Evolutionary conservation across 2,888 invertebrate species (phyloP).

Genomic region (Argyresthia goedartella): DNA sequence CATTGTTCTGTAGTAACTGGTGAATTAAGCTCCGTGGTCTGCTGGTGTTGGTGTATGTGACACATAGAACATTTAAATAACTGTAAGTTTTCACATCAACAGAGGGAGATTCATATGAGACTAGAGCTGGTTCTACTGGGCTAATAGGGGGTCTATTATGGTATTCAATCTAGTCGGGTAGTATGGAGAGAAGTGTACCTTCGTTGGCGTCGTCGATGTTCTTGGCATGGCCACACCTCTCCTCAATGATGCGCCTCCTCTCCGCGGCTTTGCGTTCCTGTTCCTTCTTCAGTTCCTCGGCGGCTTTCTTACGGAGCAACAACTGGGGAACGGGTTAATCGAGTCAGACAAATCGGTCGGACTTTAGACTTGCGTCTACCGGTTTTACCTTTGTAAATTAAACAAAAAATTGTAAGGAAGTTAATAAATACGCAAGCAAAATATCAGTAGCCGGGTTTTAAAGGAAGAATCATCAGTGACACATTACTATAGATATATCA

Average conservation of each 20-base stretch:
- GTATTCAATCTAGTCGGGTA: not conserved
- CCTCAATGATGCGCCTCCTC: slow-evolving; percentile 96
- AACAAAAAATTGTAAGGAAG: too few species aligned
- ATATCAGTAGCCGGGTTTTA: too few species aligned
- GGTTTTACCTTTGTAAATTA: too few species aligned
- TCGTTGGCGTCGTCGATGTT: slow-evolving; percentile 93
- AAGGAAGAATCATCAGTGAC: too few species aligned
- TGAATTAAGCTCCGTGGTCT: not conserved
- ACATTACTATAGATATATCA: too few species aligned
- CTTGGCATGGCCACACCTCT: slow-evolving; percentile 94
- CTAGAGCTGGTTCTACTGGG: too few species aligned
- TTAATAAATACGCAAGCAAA: too few species aligned
- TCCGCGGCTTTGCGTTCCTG: slow-evolving; percentile 99
- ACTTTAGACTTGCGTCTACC: too few species aligned
- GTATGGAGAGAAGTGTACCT: slow-evolving; percentile 72
- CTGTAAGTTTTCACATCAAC: too few species aligned
- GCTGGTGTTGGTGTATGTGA: not conserved
- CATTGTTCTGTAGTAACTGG: slow-evolving; percentile 23
- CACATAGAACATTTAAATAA: not conserved
- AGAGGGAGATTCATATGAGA: too few species aligned
- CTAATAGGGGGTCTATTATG: too few species aligned
- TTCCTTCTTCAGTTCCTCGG: slow-evolving; percentile 99
- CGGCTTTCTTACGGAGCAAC: slow-evolving; percentile 99
- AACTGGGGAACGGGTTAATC: slow-evolving; percentile 71
- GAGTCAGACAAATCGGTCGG: not conserved